Percentiles rank a stretch among this genome's conserved stretches.
These are phyloP conservation scores for Torymus auratus DNA, from an alignment of 2,888 invertebrate species.

Conservation along the genomic window DNA sequence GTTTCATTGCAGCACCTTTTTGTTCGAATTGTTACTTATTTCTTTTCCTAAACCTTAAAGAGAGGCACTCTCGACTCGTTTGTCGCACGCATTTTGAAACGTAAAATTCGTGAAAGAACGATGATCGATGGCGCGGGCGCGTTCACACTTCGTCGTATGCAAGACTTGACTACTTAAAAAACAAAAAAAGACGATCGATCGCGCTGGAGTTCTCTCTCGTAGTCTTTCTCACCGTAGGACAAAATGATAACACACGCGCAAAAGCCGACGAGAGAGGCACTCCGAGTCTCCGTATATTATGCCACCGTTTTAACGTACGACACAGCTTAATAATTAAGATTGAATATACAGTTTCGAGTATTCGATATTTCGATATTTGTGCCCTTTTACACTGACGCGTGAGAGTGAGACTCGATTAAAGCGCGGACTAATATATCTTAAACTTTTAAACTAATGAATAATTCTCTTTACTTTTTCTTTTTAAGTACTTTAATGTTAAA, in stretches of 20 bases:
- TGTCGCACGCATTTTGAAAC: conserved; percentile 5
- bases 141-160: conserved; percentile 22
- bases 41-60: conserved; percentile 7
- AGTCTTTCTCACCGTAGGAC: conserved; percentile 6
- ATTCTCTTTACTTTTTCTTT: conserved; percentile 6
- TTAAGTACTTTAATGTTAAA: conserved; percentile 33
- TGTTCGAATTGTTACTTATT: not conserved
- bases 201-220: conserved; percentile 7
- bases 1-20: not conserved
- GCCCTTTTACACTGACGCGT: conserved; percentile 20
- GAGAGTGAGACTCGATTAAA: conserved; percentile 31
- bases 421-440: not conserved
- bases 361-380: conserved; percentile 23
- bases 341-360: conserved; percentile 24
- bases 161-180: not conserved
- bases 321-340: conserved; percentile 11
- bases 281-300: not conserved
- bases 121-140: conserved; percentile 23
- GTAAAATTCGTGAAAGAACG: conserved; percentile 22
- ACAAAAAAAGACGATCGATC: conserved; percentile 8
- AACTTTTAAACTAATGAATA: too few species aligned
- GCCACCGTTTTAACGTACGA: conserved; percentile 10
- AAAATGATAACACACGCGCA: not conserved
- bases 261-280: conserved; percentile 27
- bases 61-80: conserved; percentile 45